These are phyloP conservation scores for Gallinago paraguaiae DNA, from an alignment of 2,113 vertebrate species.

Conservation along the genomic window DNA sequence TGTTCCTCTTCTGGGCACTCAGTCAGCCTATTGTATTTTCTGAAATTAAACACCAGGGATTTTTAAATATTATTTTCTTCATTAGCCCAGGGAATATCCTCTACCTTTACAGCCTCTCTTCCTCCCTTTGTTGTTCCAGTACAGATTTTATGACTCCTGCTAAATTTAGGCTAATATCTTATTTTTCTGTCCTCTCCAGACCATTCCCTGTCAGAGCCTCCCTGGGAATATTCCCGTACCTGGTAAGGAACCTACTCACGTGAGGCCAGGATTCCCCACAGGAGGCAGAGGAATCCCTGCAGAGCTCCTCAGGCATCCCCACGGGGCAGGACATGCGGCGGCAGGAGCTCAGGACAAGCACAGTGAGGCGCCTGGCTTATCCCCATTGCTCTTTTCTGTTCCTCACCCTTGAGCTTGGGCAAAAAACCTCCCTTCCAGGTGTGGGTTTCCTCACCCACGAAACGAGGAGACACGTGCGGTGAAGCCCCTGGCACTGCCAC, in stretches of 20 bases:
- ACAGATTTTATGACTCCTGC: background rate
- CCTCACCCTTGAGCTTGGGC: background rate
- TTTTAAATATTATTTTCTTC: slow-evolving; percentile 53
- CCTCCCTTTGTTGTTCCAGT: slow-evolving; percentile 49
- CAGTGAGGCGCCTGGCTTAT: background rate
- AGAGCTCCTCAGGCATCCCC: background rate
- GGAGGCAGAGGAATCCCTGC: background rate
- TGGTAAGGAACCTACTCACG: background rate
- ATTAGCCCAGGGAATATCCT: slow-evolving; percentile 47
- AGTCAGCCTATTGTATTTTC: slow-evolving; percentile 4
- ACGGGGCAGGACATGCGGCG: rapidly evolving
- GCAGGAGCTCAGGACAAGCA: background rate
- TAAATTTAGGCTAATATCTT: slow-evolving; percentile 28
- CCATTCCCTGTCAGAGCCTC: background rate
- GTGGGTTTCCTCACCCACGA: rapidly evolving
- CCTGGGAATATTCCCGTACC: background rate
- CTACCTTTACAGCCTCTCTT: slow-evolving; percentile 32
- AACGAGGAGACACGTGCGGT: rapidly evolving
- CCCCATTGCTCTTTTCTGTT: background rate
- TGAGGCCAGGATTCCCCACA: background rate
- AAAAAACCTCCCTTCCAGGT: background rate
- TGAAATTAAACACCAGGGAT: slow-evolving; percentile 62
- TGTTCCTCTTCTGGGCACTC: slow-evolving; percentile 53
- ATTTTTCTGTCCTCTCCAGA: slow-evolving; percentile 1
- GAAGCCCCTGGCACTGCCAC: rapidly evolving